Evolutionary conservation across 2,888 invertebrate species (phyloP).

Genomic region (Sturmia bella): DNA sequence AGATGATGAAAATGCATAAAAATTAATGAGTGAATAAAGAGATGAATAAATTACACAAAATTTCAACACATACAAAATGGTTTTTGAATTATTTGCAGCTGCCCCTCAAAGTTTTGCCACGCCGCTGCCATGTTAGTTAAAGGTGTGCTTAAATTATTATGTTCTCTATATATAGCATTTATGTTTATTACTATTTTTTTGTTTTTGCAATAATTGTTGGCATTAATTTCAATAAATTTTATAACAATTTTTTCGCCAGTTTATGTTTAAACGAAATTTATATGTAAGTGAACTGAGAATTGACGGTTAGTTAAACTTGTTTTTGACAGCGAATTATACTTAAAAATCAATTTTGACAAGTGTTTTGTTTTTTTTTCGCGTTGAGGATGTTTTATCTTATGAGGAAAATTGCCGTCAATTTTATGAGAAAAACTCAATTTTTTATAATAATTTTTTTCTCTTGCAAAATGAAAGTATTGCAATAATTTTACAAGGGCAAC

Average conservation of each 20-base stretch:
- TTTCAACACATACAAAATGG: slow-evolving; percentile 55
- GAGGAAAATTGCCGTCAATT: slow-evolving; percentile 11
- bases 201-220: slow-evolving; percentile 13
- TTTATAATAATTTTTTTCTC: not conserved
- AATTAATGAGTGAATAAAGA: slow-evolving; percentile 22
- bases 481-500: slow-evolving; percentile 21
- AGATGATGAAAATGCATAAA: slow-evolving; percentile 24
- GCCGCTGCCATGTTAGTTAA: slow-evolving; percentile 4
- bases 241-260: slow-evolving; percentile 28
- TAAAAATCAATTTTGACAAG: slow-evolving; percentile 55
- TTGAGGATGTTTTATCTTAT: slow-evolving; percentile 41
- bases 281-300: slow-evolving; percentile 12
- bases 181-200: not conserved
- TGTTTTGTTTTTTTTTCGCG: too few species aligned
- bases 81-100: slow-evolving; percentile 26
- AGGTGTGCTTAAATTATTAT: slow-evolving; percentile 35
- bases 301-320: slow-evolving; percentile 24
- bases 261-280: slow-evolving; percentile 37
- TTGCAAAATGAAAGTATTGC: slow-evolving; percentile 22
- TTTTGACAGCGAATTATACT: slow-evolving; percentile 40
- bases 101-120: slow-evolving; percentile 5
- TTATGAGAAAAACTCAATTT: not conserved
- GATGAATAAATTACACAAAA: slow-evolving; percentile 42
- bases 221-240: slow-evolving; percentile 51
- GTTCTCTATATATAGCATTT: slow-evolving; percentile 1